Percentiles rank a stretch among this genome's conserved stretches.
Conservation (phyloP, 2,797 vertebrate species). For the Champsocephalus gunnari region DNA sequence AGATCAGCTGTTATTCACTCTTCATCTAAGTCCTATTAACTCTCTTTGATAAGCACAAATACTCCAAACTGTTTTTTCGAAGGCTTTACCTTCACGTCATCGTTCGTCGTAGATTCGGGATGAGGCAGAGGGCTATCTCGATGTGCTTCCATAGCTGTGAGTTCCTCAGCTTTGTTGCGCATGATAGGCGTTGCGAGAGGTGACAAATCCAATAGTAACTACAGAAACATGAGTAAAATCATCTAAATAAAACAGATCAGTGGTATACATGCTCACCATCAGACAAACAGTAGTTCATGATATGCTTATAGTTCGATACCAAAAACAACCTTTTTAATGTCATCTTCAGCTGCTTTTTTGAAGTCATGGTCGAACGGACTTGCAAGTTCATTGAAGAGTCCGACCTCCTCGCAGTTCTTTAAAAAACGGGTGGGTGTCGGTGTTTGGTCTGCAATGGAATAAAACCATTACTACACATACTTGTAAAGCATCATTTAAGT, state of each 20-base stretch:
- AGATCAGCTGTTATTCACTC: constrained; percentile 13
- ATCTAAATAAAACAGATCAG: background rate
- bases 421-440: constrained; percentile 99
- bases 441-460: constrained; percentile 94
- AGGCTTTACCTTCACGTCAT: constrained; percentile 91
- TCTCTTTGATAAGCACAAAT: constrained; percentile 4
- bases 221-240: constrained; percentile 23
- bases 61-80: background rate
- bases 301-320: background rate
- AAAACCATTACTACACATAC: background rate
- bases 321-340: constrained; percentile 94
- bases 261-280: background rate
- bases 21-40: background rate
- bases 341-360: constrained; percentile 97
- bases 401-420: constrained; percentile 99
- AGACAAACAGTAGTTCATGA: background rate
- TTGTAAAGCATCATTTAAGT: background rate
- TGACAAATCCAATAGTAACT: constrained; percentile 98
- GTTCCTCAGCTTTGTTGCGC: constrained; percentile 95
- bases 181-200: constrained; percentile 96
- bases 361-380: constrained; percentile 99
- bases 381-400: constrained; percentile 97
- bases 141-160: constrained; percentile 90
- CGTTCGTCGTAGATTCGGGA: constrained; percentile 96
- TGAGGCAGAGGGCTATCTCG: constrained; percentile 97